Evolutionary conservation across 2,888 invertebrate genomes (phyloP), one percentile per base, ranked within the genome.

Genomic region (Eupsilia transversa): DNA sequence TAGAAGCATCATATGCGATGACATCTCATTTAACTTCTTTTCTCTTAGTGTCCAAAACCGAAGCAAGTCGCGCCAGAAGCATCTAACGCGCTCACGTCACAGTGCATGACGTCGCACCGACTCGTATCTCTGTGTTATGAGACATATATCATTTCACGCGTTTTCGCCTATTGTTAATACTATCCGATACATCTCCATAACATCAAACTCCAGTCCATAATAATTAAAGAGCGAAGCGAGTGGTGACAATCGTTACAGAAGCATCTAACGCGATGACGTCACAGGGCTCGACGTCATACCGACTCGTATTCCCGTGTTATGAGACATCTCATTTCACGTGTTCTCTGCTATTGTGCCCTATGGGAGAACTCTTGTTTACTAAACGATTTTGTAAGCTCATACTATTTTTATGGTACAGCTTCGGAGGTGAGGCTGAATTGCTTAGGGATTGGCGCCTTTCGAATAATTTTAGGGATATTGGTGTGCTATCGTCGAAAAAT

Each of bases 281-380:
- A 89, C 75, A 74, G 84, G 30, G 85, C 72, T 60, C 64, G 46
- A 72, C 63, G 43, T 69, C 84, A 46, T 80, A 86, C 83, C 70
- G 80, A 79, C 77, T 87, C 87, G 86, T 88, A 85, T 83, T 82
- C 86, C 91, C 84, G 84, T 91, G 92, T 95, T 95, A 95, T 94
- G 95, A 95, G 94, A 96, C 94, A 94, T 94, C 94, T 95, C 95
- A 95, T 95, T 95, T 94, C 92, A 94, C 91, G 91, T 94, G 93
- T 91, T 91, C 88, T 88, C 88, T 89, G 84, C 91, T 88, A 93
- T 94, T 94, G 94, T 94, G 86, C 87, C 88, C 88, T 75, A 88
- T 80, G 77, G 78, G 73, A 82, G 77, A 70, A 74, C 84, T 85
- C 88, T 89, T 92, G 92, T 93, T 92, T 92, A 89, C 89, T 89